These are phyloP conservation scores for Synanthedon vespiformis DNA, from an alignment of 2,888 invertebrate species.

Conservation along the genomic window DNA sequence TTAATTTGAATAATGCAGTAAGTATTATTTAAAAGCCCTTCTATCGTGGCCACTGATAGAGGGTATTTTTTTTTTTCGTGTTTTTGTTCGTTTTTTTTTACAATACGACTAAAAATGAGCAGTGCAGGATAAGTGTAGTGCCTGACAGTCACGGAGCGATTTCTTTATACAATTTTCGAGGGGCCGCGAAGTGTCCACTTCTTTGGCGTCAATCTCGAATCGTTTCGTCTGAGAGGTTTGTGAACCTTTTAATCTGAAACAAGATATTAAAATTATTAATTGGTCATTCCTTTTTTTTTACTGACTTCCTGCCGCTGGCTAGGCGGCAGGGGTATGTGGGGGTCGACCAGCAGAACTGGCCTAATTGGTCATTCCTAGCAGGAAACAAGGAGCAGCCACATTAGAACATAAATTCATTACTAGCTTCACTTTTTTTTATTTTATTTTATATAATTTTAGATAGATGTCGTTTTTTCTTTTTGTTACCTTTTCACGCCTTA, in stretches of 20 bases:
- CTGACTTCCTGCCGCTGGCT: too few relatives aligned
- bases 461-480: too few relatives aligned
- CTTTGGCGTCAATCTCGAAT: slow-evolving; percentile 50
- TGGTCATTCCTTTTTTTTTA: too few relatives aligned
- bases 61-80: slow-evolving; percentile 41
- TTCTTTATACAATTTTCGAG: slow-evolving; percentile 37
- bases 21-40: slow-evolving; percentile 24
- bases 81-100: slow-evolving; percentile 31
- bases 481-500: too few relatives aligned
- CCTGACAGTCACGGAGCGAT: slow-evolving; percentile 62
- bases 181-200: slow-evolving; percentile 29
- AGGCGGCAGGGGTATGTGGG: too few relatives aligned
- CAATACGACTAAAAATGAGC: slow-evolving; percentile 53
- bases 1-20: slow-evolving; percentile 12
- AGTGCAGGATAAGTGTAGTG: slow-evolving; percentile 51
- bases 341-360: too few relatives aligned
- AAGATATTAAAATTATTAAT: slow-evolving; percentile 12
- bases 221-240: slow-evolving; percentile 55
- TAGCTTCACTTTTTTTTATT: too few relatives aligned
- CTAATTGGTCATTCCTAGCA: too few relatives aligned
- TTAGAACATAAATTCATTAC: too few relatives aligned
- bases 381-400: too few relatives aligned
- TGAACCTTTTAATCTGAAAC: slow-evolving; percentile 55
- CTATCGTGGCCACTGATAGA: slow-evolving; percentile 65
- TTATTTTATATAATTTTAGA: too few relatives aligned